Evolutionary conservation across 1,140 invertebrate species (phyloP).

Genomic region (Anoplophora glabripennis): DNA sequence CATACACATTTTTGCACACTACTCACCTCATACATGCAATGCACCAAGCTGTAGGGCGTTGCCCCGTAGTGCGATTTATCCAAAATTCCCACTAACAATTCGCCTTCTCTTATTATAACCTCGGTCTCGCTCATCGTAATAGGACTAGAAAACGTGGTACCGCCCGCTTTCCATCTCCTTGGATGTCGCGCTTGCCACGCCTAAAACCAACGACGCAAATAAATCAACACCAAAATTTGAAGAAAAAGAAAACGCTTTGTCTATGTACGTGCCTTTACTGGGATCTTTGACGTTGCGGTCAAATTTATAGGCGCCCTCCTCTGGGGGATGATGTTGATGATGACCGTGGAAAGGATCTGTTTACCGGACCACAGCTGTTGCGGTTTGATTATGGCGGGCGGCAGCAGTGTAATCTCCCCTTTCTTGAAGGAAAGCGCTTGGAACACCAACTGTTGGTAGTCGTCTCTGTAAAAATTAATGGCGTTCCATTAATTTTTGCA

Average conservation of each 20-base stretch:
- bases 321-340: conserved; percentile 84
- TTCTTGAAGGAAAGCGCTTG: conserved; percentile 69
- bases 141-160: conserved; percentile 52
- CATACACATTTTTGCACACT: neutral
- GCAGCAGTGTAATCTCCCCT: conserved; percentile 70
- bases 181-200: conserved; percentile 62
- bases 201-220: conserved; percentile 11
- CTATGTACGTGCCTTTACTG: conserved; percentile 55
- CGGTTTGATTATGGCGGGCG: conserved; percentile 90
- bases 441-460: conserved; percentile 92
- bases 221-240: conserved; percentile 5
- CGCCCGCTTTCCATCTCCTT: conserved; percentile 61
- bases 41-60: conserved; percentile 89
- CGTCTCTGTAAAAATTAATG: conserved; percentile 57
- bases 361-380: conserved; percentile 92
- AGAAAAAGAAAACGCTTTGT: neutral
- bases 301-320: conserved; percentile 74
- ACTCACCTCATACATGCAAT: conserved; percentile 83
- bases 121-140: conserved; percentile 84
- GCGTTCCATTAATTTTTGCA: too few species aligned
- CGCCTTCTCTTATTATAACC: conserved; percentile 85
- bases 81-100: conserved; percentile 89
- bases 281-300: conserved; percentile 80
- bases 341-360: conserved; percentile 85
- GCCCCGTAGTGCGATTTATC: conserved; percentile 97